These are phyloP conservation scores for Tetraodon nigroviridis DNA, from an alignment of 2,113 vertebrate species.

Conservation along the genomic window DNA sequence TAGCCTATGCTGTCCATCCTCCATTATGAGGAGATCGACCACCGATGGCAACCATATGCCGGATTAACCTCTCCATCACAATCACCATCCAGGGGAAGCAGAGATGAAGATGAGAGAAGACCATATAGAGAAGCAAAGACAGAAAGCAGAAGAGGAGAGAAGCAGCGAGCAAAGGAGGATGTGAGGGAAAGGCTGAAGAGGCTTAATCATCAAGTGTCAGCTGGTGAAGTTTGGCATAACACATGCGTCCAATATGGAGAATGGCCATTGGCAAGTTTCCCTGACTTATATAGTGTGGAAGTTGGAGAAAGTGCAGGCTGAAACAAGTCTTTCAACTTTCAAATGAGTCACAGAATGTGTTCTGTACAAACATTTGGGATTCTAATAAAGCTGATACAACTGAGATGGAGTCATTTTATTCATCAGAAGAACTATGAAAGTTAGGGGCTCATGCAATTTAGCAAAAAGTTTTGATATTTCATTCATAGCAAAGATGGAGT, in stretches of 20 bases:
- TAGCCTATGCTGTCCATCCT: conserved; percentile 64
- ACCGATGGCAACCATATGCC: conserved; percentile 70
- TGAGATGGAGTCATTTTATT: conserved; percentile 13
- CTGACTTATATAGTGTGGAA: conserved; percentile 63
- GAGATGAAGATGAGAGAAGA: conserved; percentile 26
- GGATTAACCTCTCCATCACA: conserved; percentile 68
- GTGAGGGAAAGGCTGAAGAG: conserved; percentile 38
- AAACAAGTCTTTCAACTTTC: conserved; percentile 64
- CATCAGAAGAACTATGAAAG: conserved; percentile 4
- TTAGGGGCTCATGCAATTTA: background rate
- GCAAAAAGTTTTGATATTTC: conserved; percentile 6
- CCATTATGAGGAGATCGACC: conserved; percentile 58
- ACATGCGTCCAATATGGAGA: conserved; percentile 67
- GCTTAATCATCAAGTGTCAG: conserved; percentile 64
- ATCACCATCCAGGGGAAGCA: conserved; percentile 45
- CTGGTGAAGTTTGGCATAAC: conserved; percentile 59
- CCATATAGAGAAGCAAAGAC: conserved; percentile 8
- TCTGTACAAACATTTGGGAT: conserved; percentile 56
- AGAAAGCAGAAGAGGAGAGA: conserved; percentile 21
- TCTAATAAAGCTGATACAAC: conserved; percentile 49
- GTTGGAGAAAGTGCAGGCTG: conserved; percentile 57
- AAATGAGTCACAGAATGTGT: conserved; percentile 59
- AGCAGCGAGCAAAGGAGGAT: conserved; percentile 53
- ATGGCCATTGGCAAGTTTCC: conserved; percentile 59
- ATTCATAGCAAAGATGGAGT: conserved; percentile 1